Evolutionary conservation across 2,113 vertebrate species (phyloP).

Genomic region (Elgaria multicarinata): DNA sequence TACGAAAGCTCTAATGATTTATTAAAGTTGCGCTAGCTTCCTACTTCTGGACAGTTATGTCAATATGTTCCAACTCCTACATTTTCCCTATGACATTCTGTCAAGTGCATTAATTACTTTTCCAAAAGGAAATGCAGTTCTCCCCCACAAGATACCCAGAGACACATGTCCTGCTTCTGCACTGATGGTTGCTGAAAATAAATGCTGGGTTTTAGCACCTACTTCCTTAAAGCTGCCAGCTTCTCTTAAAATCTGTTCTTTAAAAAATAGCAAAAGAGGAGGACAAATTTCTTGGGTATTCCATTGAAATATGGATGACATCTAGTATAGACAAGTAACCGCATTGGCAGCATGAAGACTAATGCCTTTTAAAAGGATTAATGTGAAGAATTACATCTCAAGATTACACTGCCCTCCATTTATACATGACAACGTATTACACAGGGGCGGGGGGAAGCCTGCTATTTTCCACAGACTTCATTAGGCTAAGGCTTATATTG

Average conservation of each 20-base stretch:
- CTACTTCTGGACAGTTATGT: not conserved
- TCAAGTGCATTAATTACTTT: not conserved
- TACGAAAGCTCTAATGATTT: not conserved
- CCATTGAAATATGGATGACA: constrained; percentile 44
- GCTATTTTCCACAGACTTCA: not conserved
- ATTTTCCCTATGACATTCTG: not conserved
- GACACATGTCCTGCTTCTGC: not conserved
- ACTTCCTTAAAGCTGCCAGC: not conserved
- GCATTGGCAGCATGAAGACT: constrained; percentile 21
- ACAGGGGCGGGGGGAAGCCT: not conserved
- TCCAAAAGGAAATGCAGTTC: constrained; percentile 10
- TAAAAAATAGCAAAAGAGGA: not conserved
- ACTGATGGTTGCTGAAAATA: constrained; percentile 8
- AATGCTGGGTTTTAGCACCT: not conserved
- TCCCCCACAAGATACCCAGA: not conserved
- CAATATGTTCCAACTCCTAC: not conserved
- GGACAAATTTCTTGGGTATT: constrained; percentile 20
- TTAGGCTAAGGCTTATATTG: not conserved
- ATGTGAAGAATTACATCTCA: constrained; percentile 43
- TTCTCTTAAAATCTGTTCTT: constrained; percentile 5
- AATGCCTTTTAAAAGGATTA: constrained; percentile 26
- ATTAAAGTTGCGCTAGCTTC: not conserved
- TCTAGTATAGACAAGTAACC: constrained; percentile 23
- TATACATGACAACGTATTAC: not conserved
- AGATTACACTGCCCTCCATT: not conserved